Evolutionary conservation across 2,797 vertebrate species (phyloP).

Genomic region (Sylvilagus floridanus): DNA sequence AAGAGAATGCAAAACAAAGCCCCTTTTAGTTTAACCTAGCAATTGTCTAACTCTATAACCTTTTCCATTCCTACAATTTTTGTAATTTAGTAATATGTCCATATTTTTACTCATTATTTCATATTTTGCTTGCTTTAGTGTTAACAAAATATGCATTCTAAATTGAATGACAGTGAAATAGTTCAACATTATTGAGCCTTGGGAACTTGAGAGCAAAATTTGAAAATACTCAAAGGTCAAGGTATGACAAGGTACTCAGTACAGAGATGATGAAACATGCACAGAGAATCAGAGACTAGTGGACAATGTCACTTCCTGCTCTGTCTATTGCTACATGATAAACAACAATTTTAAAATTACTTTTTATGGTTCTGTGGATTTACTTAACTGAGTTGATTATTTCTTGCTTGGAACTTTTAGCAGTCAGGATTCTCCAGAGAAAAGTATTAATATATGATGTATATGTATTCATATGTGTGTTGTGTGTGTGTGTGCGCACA

Average conservation of each 20-base stretch:
- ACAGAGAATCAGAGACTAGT: neutral
- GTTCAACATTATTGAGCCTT: neutral
- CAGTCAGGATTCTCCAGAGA: neutral
- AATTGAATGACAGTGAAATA: neutral
- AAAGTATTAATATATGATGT: neutral
- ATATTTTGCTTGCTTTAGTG: neutral
- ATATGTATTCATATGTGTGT: neutral
- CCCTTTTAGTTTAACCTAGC: neutral
- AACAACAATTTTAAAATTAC: neutral
- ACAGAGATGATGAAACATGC: neutral
- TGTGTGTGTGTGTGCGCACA: too few relatives aligned
- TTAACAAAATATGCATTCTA: constrained; percentile 25
- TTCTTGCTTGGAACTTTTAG: neutral
- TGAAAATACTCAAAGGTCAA: neutral
- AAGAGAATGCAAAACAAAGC: constrained; percentile 15
- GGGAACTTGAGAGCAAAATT: constrained; percentile 10
- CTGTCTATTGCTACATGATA: neutral
- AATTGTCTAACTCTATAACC: constrained; percentile 10
- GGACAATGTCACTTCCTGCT: neutral
- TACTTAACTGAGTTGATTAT: neutral
- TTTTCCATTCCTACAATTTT: constrained; percentile 2
- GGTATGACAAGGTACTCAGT: neutral
- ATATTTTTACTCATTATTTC: constrained; percentile 8
- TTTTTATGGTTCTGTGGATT: neutral
- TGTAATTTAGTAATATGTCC: neutral